Base-by-base conservation (phyloP, 2,113 vertebrate species). In the Patagioenas fasciata region DNA sequence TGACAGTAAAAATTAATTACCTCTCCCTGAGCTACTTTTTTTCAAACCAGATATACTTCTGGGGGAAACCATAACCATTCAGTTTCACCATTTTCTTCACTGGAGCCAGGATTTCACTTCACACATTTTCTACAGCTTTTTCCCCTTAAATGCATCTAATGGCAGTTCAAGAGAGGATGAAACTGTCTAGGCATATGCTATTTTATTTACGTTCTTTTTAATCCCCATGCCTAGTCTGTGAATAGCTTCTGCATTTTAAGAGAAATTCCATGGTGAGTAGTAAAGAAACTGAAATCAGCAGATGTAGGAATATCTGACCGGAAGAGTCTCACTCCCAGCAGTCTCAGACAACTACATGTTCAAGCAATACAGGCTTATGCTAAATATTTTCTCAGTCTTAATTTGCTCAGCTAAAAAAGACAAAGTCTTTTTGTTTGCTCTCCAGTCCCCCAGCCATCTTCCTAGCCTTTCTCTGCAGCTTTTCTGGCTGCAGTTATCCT, bases 201-300 rank as follows among this genome's bases (percentile, higher is more conserved):
- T 89, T 96, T 93, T 80, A 90, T 73, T 96, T 90, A 91, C 91
- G 91, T 74, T 81, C 48, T 91, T 92, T 89, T 87, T 84, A 94
- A 92, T 96, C 85, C 80, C 75, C 32, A 24, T 71, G 73, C 3
- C 0, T 86, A 53, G 8, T 56, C 85, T 93, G 88, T 64, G 44
- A 92, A 88, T 80, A 80, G 57, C 14, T 72, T 61, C 48, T 72
- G 28, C 36, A 84, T 81, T 95, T 95, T 83, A 94, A 92, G 40
- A 93, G 65, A 79, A 93, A 96, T 86, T 94, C 96, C 90, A 61
- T 57, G 24, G 75, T 81, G 80, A 86, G 53, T 23, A 72, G 38
- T 80, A 83, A 95, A 96, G 53, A 75, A 94, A 89, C 16, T 62
- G 57, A 83, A 95, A 75, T 84, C 88, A 92, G 85, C 34, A 80